These are phyloP conservation scores for Tragulus kanchil DNA, from an alignment of 2,113 vertebrate genomes.

Conservation along the genomic window DNA sequence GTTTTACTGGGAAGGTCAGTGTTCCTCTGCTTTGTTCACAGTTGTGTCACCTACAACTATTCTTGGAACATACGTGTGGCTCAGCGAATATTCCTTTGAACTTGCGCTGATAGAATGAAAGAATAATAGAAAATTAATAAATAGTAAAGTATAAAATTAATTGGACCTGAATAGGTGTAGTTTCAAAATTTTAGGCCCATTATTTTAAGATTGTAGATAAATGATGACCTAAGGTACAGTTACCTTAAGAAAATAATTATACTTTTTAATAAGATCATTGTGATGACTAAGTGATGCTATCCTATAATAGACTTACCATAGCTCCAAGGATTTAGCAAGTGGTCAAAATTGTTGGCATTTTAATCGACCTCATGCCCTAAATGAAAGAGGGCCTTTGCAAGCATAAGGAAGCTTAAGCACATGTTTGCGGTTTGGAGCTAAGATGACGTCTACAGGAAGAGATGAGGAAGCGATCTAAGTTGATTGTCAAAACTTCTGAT, in stretches of 20 bases:
- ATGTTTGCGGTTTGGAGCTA: too few relatives aligned
- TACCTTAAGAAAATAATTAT: neutral
- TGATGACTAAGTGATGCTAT: neutral
- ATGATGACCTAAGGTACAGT: neutral
- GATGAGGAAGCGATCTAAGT: too few relatives aligned
- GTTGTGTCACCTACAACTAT: neutral
- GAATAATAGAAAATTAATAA: neutral
- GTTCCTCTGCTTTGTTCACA: neutral
- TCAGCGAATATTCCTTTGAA: neutral
- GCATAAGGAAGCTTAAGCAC: too few relatives aligned
- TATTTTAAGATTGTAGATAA: slow-evolving; percentile 32
- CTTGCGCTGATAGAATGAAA: neutral
- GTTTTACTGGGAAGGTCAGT: neutral
- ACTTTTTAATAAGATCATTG: neutral
- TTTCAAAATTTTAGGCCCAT: neutral
- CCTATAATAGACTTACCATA: neutral
- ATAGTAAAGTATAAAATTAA: neutral
- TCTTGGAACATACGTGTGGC: neutral
- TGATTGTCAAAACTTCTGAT: too few relatives aligned
- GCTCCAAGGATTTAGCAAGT: neutral
- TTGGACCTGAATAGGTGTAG: neutral
- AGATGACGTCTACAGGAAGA: too few relatives aligned
- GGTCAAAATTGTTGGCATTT: neutral
- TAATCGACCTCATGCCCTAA: neutral
- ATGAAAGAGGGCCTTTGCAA: too few relatives aligned